phyloP scores from a whole-genome alignment of 1,140 invertebrate species.

The Papilio machaon region DNA sequence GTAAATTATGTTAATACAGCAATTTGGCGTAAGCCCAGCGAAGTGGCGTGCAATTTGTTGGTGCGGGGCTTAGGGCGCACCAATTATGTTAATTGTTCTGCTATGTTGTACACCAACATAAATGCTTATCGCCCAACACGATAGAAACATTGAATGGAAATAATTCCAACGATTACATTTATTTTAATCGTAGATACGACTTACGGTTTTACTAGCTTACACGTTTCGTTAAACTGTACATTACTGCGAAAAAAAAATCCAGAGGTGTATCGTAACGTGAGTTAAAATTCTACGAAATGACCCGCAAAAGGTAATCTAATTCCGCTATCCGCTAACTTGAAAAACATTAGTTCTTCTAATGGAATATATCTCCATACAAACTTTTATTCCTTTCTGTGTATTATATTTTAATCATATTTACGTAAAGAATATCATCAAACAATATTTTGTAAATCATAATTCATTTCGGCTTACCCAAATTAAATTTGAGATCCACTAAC shows the following conservation, averaged over 20 bases:
- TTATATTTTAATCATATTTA: not conserved
- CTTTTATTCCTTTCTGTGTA: not conserved
- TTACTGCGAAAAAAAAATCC: too few species aligned
- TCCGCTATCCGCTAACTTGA: too few species aligned
- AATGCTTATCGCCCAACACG: slow-evolving; percentile 16
- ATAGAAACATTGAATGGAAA: slow-evolving; percentile 6
- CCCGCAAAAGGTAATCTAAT: too few species aligned
- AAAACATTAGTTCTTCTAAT: too few species aligned
- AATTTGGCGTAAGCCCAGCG: slow-evolving; percentile 36
- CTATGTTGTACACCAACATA: slow-evolving; percentile 17
- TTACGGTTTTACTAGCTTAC: too few species aligned
- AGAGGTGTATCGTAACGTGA: too few species aligned
- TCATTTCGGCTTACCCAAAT: not conserved
- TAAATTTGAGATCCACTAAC: slow-evolving; percentile 3
- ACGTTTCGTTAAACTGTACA: too few species aligned
- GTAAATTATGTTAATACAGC: slow-evolving; percentile 39
- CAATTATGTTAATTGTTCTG: slow-evolving; percentile 33
- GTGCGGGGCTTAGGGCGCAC: slow-evolving; percentile 29
- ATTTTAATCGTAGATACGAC: not conserved
- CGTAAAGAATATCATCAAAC: not conserved
- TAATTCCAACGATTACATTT: not conserved
- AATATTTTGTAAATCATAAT: not conserved
- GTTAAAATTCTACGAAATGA: too few species aligned
- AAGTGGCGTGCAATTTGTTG: slow-evolving; percentile 36
- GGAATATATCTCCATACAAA: too few species aligned